Conservation (phyloP, 2,888 invertebrate genomes). For the Pseudanteris insignis region DNA sequence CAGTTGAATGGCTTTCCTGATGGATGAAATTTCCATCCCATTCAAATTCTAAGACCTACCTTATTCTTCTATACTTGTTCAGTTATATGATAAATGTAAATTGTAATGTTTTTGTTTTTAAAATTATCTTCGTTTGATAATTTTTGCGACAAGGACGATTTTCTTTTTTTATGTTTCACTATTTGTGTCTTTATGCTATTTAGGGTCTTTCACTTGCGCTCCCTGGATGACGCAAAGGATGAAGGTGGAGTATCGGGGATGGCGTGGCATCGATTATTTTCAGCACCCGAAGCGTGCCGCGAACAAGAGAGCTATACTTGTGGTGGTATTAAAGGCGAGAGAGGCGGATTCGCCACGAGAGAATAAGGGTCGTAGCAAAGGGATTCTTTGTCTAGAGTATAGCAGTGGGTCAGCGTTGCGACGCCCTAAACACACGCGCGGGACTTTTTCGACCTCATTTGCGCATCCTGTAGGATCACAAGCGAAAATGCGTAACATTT, state of each 20-base stretch:
- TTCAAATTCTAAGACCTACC: slow-evolving; percentile 9
- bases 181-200: background rate
- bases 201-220: slow-evolving; percentile 5
- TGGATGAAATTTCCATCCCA: too few relatives aligned
- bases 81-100: too few relatives aligned
- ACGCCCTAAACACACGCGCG: slow-evolving; percentile 33
- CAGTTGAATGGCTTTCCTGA: too few relatives aligned
- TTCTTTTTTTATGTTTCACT: background rate
- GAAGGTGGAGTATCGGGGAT: slow-evolving; percentile 37
- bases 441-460: slow-evolving; percentile 25
- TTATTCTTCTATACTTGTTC: too few relatives aligned
- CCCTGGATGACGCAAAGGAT: slow-evolving; percentile 18
- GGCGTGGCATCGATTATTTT: slow-evolving; percentile 59
- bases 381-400: slow-evolving; percentile 47
- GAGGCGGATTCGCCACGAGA: slow-evolving; percentile 36
- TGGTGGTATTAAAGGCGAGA: slow-evolving; percentile 41
- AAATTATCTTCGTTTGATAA: too few relatives aligned
- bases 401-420: slow-evolving; percentile 49
- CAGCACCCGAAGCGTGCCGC: slow-evolving; percentile 46
- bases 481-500: too few relatives aligned
- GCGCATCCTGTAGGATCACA: too few relatives aligned
- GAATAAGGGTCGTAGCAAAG: slow-evolving; percentile 39
- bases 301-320: slow-evolving; percentile 38
- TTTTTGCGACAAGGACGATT: background rate
- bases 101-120: too few relatives aligned